A percentile compares a stretch with the other conserved stretches of the same genome.
Evolutionary conservation across 2,888 invertebrate genomes (phyloP).

Genomic region (Malachius bipustulatus): DNA sequence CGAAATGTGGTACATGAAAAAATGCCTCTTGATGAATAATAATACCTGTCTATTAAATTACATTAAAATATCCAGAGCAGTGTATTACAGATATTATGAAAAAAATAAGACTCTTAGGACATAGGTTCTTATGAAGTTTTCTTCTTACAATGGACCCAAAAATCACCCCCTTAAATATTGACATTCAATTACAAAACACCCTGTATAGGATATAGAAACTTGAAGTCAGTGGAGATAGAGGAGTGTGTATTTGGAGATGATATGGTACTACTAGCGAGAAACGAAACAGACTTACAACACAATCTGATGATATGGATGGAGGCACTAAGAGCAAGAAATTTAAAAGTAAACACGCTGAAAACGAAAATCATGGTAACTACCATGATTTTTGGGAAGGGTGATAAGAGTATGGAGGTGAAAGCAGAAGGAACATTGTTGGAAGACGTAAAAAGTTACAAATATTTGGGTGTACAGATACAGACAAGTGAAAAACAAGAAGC

Average conservation of each 20-base stretch:
- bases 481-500: not conserved
- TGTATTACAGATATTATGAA: no score
- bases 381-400: no score
- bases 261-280: not conserved
- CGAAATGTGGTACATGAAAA: no score
- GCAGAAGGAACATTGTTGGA: not conserved
- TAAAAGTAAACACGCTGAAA: not conserved
- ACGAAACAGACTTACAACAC: not conserved
- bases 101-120: no score
- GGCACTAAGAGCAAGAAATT: not conserved
- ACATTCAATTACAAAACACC: no score
- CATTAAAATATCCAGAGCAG: no score
- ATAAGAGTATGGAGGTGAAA: not conserved
- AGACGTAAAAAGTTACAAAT: not conserved
- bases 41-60: no score
- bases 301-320: not conserved
- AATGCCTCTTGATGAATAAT: no score
- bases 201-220: not conserved
- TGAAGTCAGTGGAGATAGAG: not conserved
- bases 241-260: not conserved
- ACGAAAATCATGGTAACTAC: conserved; percentile 3
- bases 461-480: conserved; percentile 1
- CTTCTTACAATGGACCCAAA: no score
- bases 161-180: no score
- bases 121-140: no score